Conservation (phyloP, 2,888 invertebrate species). For the Leucophenga maculata region DNA sequence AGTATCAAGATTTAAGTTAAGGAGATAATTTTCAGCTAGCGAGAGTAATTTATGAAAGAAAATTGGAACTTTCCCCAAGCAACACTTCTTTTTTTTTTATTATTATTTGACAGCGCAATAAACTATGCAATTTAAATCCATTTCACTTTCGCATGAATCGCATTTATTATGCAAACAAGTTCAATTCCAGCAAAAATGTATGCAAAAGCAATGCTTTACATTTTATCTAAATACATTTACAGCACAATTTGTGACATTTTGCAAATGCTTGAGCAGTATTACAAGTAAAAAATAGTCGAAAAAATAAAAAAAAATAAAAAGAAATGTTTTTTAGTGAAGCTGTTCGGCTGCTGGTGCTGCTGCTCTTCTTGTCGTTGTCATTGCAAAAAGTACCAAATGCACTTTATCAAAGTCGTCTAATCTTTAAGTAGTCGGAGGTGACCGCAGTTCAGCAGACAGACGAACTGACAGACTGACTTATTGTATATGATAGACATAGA, state of each 20-base stretch:
- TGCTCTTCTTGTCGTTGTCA: conserved; percentile 35
- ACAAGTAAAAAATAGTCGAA: background rate
- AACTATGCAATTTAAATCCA: conserved; percentile 45
- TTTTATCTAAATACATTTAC: conserved; percentile 22
- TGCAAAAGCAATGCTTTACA: background rate
- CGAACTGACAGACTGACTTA: conserved; percentile 25
- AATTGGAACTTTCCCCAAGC: too few relatives aligned
- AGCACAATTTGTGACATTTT: conserved; percentile 18
- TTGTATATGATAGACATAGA: conserved; percentile 24
- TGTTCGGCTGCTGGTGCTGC: too few relatives aligned
- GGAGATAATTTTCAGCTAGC: too few relatives aligned
- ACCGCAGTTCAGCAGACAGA: conserved; percentile 22
- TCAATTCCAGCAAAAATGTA: conserved; percentile 10
- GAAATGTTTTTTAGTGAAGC: too few relatives aligned
- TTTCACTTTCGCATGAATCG: conserved; percentile 41
- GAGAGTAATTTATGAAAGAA: too few relatives aligned
- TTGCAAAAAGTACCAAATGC: conserved; percentile 51
- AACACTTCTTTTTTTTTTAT: too few relatives aligned
- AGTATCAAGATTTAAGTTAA: too few relatives aligned
- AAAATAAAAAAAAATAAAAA: background rate
- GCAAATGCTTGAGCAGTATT: background rate
- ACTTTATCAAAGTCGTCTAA: conserved; percentile 65
- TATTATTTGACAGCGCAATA: too few relatives aligned
- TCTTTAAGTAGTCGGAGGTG: conserved; percentile 42
- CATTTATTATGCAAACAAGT: conserved; percentile 27